phyloP scores from a whole-genome alignment of 2,888 invertebrate species.

The Volucella zonaria region DNA sequence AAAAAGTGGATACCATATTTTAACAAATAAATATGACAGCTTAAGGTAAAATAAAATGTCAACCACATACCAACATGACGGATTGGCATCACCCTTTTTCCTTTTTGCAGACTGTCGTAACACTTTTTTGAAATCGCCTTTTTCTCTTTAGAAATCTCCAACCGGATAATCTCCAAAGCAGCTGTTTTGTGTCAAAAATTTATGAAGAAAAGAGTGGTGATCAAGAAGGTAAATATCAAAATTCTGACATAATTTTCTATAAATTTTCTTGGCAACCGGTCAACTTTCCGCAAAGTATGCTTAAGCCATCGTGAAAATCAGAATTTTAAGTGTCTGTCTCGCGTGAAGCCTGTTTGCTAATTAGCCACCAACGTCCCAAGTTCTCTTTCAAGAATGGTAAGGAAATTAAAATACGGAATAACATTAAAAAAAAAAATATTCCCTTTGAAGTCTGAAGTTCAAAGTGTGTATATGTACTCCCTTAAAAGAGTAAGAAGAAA shows the following conservation, averaged over 20 bases:
- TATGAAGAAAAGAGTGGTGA: conserved; percentile 71
- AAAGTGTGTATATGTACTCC: conserved; percentile 21
- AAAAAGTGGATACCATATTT: no score
- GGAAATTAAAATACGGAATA: not conserved
- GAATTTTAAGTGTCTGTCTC: not conserved
- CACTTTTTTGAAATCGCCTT: not conserved
- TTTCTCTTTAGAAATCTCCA: conserved; percentile 43
- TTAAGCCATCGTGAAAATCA: conserved; percentile 1
- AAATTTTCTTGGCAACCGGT: conserved; percentile 53
- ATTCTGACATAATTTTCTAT: conserved; percentile 45
- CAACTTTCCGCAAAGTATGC: conserved; percentile 36
- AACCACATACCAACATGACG: no score
- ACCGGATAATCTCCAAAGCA: conserved; percentile 7
- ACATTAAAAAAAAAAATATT: not conserved
- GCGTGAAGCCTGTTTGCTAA: not conserved
- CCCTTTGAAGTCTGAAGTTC: conserved; percentile 7
- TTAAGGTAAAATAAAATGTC: no score
- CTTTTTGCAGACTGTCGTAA: no score
- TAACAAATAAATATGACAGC: no score
- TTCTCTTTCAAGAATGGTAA: conserved; percentile 40
- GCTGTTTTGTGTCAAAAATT: conserved; percentile 63
- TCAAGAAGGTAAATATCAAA: conserved; percentile 67
- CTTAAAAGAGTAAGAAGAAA: not conserved
- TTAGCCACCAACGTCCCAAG: not conserved
- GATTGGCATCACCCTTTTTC: no score